Base-by-base conservation (phyloP, 1,140 invertebrate species). In the Scylla paramamosain region DNA sequence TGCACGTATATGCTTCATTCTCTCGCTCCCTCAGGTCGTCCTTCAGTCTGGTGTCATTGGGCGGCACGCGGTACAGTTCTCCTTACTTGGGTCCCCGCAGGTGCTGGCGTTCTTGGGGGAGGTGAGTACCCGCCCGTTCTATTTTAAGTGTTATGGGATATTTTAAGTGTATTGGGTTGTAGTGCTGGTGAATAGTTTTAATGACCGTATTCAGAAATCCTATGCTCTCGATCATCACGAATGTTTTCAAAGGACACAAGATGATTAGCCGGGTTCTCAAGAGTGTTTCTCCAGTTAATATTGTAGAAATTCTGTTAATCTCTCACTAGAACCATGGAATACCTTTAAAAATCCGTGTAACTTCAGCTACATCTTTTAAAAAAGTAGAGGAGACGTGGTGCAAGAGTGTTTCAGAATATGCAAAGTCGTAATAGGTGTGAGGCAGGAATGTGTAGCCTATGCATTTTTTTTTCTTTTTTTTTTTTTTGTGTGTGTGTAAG, bases 31-130 rank as follows among this genome's bases (percentile, higher is more conserved):
- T 0, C 94, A 95, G 94, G 84, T 95, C 94, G 0, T 95, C 94
- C 8, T 95, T 95, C 94, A 95, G 94, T 48, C 84, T 95, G 83
- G 84, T 95, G 3, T 95, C 94, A 0, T 84, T 95, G 25, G 94
- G 94, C 20, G 94, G 94, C 31, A 92, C 94, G 0, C 91, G 90
- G 8, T 95, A 95, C 39, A 29, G 90, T 84, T 67, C 46, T 8
- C 94, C 94, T 0, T 48, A 92, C 84, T 10, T 77, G 29, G 94
- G 94, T 7, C 94, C 94, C 0, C 90, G 84, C n/a, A 31, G 94
- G 31, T 87, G 91, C 59, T 95, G 94, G 94, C 94, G 91, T 0
- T 87, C 94, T 2, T 95, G 94, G 94, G 94, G 94, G 52, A 95
- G 94, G 94, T 95, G 25, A 92, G 94, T 95, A 82, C 88, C 32